Base-by-base conservation (phyloP, 2,888 invertebrate genomes). In the Zygogramma bicolorata region DNA sequence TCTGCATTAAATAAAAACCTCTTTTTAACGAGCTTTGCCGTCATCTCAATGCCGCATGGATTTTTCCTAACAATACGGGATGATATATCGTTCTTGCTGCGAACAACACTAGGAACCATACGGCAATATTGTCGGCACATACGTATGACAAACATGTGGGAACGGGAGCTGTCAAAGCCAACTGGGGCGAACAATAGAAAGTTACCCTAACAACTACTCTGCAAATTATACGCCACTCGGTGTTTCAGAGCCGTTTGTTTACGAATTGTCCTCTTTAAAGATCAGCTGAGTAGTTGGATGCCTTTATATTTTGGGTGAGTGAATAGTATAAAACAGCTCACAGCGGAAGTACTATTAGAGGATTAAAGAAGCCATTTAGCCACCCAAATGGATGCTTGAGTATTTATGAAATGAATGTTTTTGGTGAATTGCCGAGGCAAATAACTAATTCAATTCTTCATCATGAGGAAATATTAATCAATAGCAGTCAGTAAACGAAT, bases 161-260 rank as follows among this genome's bases (percentile, higher is more conserved):
- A 69, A 82, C 89, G 70, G 87, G 74, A 88, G 77, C 88, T 88
- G 81, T 88, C 86, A 81, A 85, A 84, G 81, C 82, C 84, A 81
- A 84, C 86, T 61, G 79, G 74, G 72, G 78, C 73, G 81, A 80
- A 81, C 83, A 84, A 82, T 80, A 78, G 80, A 87, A 53, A 82
- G 86, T 20, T 77, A 87, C 66, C 90, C 90, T 78, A 89, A 89
- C 76, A 87, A 88, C 76, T 89, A 81, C 72, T 75, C 77, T 81
- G 81, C 80, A 82, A 84, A 85, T 85, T 85, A 84, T 83, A 84
- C 83, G 83, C 83, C 81, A 81, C 83, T 83, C 80, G 79, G 81
- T 75, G 80, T 79, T 81, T 77, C 79, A 79, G 80, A 78, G 79
- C 78, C 79, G 79, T 80, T 82, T 81, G 80, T 67, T 80, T 75